Base-by-base conservation (phyloP, 2,888 invertebrate genomes). In the Cheilosia vernalis region DNA sequence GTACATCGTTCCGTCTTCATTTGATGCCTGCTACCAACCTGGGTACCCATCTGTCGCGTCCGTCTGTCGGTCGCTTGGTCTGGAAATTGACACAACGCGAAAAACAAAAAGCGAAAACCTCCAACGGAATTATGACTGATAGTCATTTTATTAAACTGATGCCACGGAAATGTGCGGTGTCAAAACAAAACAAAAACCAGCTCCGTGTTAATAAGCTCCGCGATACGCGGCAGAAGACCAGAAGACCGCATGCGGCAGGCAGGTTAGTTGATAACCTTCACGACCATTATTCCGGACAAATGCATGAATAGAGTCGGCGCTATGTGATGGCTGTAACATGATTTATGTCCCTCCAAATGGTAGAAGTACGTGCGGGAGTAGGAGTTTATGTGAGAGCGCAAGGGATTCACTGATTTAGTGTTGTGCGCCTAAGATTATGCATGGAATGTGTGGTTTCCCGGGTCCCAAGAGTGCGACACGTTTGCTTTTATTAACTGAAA, bases 271-370 rank as follows among this genome's bases (percentile, higher is more conserved):
- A 61, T 73, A 66, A 67, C 56, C 76, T 69, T 74, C 69, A 63
- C 58, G 81, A 49, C 63, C 67, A 69, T 73, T 73, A 74, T 80
- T 73, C 73, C 66, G 64, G 30, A 2, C 53, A 60, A 79, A 72
- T 80, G 67, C 64, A 51, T 79, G 79, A 61, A 1, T n/a, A 15
- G 44, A 21, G 44, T 19, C 40, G 15, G 21, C 56, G 56, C 19
- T 56, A 53, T 49, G 49, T 69, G 55, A 47, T 44, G 21, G 42
- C 19, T 37, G 42, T 44, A 70, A 64, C 63, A 40, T 77, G 82
- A 70, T 77, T 77, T 70, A 82, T 77, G 55, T 66, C 40, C 30
- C 55, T 30, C 51, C 66, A 82, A 77, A 53, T 60, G 82, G 58
- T 53, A 2, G 51, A 42, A 42, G 19, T 21, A 49, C 9, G 17